A percentile compares a stretch with the other conserved stretches of the same genome.
These are phyloP conservation scores for Pissodes strobi DNA, from an alignment of 1,140 invertebrate genomes.

Conservation along the genomic window DNA sequence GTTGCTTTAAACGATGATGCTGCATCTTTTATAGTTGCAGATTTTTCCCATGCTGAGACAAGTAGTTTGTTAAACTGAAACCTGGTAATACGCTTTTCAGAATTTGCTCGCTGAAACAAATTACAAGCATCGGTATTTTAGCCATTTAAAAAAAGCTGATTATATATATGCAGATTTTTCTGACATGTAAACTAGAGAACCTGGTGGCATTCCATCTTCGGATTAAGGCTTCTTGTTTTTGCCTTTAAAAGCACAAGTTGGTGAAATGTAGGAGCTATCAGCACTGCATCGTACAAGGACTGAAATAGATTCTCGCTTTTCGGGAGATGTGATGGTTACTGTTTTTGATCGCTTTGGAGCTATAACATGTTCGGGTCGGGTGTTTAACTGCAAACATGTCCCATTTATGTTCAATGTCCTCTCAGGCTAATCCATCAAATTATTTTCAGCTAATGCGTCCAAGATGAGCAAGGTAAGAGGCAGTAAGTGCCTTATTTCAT, in stretches of 20 bases:
- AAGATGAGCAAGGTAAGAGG: too few relatives aligned
- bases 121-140: constrained; percentile 17
- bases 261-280: constrained; percentile 37
- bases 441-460: constrained; percentile 46
- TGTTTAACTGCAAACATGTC: constrained; percentile 54
- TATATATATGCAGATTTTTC: constrained; percentile 43
- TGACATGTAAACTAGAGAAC: constrained; percentile 43
- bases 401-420: constrained; percentile 56
- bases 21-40: too few relatives aligned
- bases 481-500: constrained; percentile 49
- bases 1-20: too few relatives aligned
- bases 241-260: constrained; percentile 41
- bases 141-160: constrained; percentile 43
- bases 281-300: constrained; percentile 36
- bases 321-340: constrained; percentile 20
- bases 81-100: too few relatives aligned
- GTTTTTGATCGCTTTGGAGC: constrained; percentile 50
- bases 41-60: too few relatives aligned
- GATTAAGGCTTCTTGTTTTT: constrained; percentile 42
- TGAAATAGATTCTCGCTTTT: constrained; percentile 45
- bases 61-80: too few relatives aligned
- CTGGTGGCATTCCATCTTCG: constrained; percentile 44
- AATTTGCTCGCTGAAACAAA: too few relatives aligned
- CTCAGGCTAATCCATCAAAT: constrained; percentile 46
- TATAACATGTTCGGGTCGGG: constrained; percentile 42